Percentiles rank a stretch among this genome's conserved stretches.
Conservation (phyloP, 2,797 vertebrate species). For the Lerista edwardsae region DNA sequence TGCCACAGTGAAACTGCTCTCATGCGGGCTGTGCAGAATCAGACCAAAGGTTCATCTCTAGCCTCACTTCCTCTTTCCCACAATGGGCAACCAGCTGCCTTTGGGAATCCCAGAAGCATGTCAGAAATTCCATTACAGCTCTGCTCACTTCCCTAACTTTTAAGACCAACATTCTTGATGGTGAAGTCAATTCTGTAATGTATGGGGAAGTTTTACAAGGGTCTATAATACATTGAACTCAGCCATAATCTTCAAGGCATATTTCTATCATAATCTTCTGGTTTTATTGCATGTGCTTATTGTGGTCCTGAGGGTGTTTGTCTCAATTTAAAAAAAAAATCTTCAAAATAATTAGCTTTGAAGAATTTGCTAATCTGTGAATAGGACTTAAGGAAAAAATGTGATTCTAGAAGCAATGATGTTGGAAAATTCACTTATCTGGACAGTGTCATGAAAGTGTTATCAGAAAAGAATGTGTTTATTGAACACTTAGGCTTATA, state of each 20-base stretch:
- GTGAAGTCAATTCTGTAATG: background rate
- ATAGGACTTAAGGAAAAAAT: slow-evolving; percentile 54
- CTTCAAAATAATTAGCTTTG: slow-evolving; percentile 71
- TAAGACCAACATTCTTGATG: background rate
- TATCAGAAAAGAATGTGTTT: slow-evolving; percentile 51
- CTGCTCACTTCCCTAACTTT: background rate
- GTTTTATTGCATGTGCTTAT: slow-evolving; percentile 31
- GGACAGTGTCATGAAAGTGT: slow-evolving; percentile 32
- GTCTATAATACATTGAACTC: background rate
- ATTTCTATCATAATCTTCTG: slow-evolving; percentile 59
- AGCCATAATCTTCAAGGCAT: slow-evolving; percentile 49
- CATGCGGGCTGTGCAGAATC: too few species aligned
- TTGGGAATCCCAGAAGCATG: background rate
- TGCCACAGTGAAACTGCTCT: background rate
- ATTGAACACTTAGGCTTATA: slow-evolving; percentile 60
- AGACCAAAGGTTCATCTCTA: too few species aligned
- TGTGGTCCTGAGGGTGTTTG: background rate
- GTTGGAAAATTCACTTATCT: slow-evolving; percentile 60
- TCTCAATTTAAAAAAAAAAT: slow-evolving; percentile 45
- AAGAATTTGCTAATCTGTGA: slow-evolving; percentile 66
- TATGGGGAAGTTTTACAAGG: background rate
- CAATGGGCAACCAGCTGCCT: too few species aligned
- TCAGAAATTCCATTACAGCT: background rate
- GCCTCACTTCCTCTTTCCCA: too few species aligned
- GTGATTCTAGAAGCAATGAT: slow-evolving; percentile 55